A percentile compares a stretch with the other conserved stretches of the same genome.
Evolutionary conservation across 2,888 invertebrate species (phyloP).

Genomic region (Thereva unica): DNA sequence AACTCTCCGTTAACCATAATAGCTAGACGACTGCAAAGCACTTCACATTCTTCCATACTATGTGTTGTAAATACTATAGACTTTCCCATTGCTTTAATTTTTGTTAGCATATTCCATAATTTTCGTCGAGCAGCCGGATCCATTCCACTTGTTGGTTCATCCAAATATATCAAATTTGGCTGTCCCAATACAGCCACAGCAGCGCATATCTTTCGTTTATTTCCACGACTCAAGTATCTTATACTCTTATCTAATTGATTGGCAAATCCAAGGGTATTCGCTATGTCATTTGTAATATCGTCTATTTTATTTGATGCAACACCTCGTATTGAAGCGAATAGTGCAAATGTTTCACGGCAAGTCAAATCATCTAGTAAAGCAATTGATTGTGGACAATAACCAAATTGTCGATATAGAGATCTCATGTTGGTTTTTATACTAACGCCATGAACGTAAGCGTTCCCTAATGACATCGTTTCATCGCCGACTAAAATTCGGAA

Average conservation of each 20-base stretch:
- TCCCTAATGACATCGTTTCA: conserved; percentile 69
- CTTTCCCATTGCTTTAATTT: conserved; percentile 67
- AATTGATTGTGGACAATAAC: conserved; percentile 79
- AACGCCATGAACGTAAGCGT: conserved; percentile 68
- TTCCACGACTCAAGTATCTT: conserved; percentile 70
- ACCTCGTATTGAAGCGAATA: conserved; percentile 70
- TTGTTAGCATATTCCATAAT: conserved; percentile 72
- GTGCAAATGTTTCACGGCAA: conserved; percentile 69
- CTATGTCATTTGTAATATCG: conserved; percentile 51
- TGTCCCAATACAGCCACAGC: conserved; percentile 72
- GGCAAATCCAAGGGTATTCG: conserved; percentile 63
- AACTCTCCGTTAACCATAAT: conserved; percentile 77
- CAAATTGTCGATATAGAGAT: conserved; percentile 65
- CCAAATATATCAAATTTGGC: conserved; percentile 71
- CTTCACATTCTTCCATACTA: conserved; percentile 81
- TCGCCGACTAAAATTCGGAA: conserved; percentile 92
- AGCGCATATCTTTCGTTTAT: conserved; percentile 73
- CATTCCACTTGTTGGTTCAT: conserved; percentile 68
- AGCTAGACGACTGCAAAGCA: conserved; percentile 71
- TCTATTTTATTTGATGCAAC: conserved; percentile 47
- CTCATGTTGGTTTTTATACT: conserved; percentile 62
- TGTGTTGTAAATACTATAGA: conserved; percentile 78
- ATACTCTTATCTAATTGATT: conserved; percentile 67
- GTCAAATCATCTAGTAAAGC: conserved; percentile 72
- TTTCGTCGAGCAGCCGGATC: conserved; percentile 64